Conservation (phyloP, 2,113 vertebrate species). For the Campylorhamphus procurvoides region DNA sequence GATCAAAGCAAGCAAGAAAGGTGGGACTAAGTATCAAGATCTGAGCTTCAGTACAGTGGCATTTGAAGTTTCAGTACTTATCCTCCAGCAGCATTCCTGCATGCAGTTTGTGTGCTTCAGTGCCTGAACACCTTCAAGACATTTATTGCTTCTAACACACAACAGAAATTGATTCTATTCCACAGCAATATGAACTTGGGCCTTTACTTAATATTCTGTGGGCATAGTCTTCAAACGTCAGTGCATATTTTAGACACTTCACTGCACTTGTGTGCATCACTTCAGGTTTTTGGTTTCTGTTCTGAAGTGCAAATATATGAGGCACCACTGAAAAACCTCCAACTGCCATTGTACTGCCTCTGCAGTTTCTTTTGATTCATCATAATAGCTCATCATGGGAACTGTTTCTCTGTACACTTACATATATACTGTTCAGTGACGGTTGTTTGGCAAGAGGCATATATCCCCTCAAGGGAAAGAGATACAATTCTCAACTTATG, state of each 20-base stretch:
- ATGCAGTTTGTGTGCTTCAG: not conserved
- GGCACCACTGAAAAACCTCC: conserved; percentile 22
- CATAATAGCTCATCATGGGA: conserved; percentile 36
- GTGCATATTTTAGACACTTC: conserved; percentile 43
- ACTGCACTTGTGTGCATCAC: conserved; percentile 23
- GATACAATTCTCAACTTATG: not conserved
- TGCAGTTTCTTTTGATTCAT: conserved; percentile 29
- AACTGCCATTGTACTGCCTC: conserved; percentile 34
- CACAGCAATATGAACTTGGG: not conserved
- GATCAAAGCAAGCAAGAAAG: not conserved
- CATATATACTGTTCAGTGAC: not conserved
- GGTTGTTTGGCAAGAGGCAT: not conserved
- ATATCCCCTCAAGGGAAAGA: not conserved
- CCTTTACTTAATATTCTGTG: conserved; percentile 46
- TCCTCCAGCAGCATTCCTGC: not conserved
- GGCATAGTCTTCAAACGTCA: conserved; percentile 37
- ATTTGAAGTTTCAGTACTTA: not conserved
- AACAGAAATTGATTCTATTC: not conserved
- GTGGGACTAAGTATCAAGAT: not conserved
- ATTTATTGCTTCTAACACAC: not conserved
- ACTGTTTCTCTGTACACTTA: not conserved
- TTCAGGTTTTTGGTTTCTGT: conserved; percentile 34
- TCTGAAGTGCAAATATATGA: conserved; percentile 47
- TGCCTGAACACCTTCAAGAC: not conserved
- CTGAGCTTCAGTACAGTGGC: not conserved